Evolutionary conservation across 2,888 invertebrate species (phyloP), one percentile per base, ranked within the genome.

Genomic region (Zhuqinia jingwanae): DNA sequence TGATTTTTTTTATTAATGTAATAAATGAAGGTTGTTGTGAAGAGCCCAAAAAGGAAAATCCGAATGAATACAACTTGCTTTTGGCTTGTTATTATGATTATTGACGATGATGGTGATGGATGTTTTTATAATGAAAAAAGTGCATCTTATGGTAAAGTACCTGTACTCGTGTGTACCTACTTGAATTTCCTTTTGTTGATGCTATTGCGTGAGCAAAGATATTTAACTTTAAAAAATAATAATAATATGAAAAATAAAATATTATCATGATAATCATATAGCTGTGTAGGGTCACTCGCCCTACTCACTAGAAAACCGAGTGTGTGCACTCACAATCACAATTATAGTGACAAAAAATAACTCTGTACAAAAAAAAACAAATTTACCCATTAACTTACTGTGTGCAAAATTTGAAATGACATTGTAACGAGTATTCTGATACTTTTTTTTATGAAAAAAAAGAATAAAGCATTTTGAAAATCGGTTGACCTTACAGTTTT

Each of bases 71-170:
- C 22, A 58, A 78, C 77, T 78, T 78, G 58, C 42, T 78, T n/a
- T n/a, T 13, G 27, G 77, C 77, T 76, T 56, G 76, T 76, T 76
- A 76, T 53, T 45, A 63, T 78, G 45, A 78, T 50, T 78, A 45
- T 63, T 36, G 63, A 63, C 27, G 78, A 60, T 50, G 45, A 6
- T n/a, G 65, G 73, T 50, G 73, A 50, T 73, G 73, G 13, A 53
- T 73, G 53, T 11, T 73, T 50, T 73, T 73, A n/a, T 50, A 53
- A 73, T 50, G 27, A 27, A 25, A n/a, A n/a, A 25, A 47, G 25
- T 47, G 22, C 70, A 22, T 70, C 47, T 47, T 11, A 5, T 2
- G 25, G 17, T 50, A 47, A 20, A 27, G 50, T 25, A 27, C 50
- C 6, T 42, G 36, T 63, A n/a, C n/a, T n/a, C n/a, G n/a, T n/a